Conservation (phyloP, 1,140 invertebrate genomes). For the Musca vetustissima region DNA sequence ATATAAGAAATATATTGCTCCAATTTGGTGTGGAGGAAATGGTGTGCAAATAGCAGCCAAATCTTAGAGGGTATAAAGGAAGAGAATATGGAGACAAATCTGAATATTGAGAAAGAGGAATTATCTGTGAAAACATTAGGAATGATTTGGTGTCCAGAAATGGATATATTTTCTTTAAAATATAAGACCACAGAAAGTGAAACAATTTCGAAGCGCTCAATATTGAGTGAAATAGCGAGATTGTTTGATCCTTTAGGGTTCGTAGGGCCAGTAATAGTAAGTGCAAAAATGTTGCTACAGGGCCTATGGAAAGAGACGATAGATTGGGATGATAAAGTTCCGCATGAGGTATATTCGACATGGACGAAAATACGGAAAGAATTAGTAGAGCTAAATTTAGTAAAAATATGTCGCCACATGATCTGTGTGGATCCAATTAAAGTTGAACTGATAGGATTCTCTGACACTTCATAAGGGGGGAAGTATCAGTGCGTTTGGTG, state of each 20-base stretch:
- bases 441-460: neutral
- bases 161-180: too few species aligned
- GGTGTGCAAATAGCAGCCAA: too few species aligned
- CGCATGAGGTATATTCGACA: neutral
- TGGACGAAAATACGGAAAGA: neutral
- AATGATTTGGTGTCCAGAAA: too few species aligned
- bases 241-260: conserved; percentile 54
- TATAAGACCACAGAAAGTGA: too few species aligned
- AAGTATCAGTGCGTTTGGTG: neutral
- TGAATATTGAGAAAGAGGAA: too few species aligned
- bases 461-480: neutral
- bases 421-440: neutral
- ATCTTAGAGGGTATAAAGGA: too few species aligned
- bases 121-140: too few species aligned
- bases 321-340: conserved; percentile 43
- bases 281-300: conserved; percentile 54
- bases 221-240: conserved; percentile 43
- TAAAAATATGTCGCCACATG: neutral
- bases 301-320: conserved; percentile 47
- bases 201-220: conserved; percentile 36
- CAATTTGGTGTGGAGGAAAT: conserved; percentile 34
- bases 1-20: too few species aligned
- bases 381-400: neutral
- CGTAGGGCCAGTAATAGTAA: conserved; percentile 46
- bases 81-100: too few species aligned